Base-by-base conservation (phyloP, 2,797 vertebrate species). In the Orestias chungarensis region DNA sequence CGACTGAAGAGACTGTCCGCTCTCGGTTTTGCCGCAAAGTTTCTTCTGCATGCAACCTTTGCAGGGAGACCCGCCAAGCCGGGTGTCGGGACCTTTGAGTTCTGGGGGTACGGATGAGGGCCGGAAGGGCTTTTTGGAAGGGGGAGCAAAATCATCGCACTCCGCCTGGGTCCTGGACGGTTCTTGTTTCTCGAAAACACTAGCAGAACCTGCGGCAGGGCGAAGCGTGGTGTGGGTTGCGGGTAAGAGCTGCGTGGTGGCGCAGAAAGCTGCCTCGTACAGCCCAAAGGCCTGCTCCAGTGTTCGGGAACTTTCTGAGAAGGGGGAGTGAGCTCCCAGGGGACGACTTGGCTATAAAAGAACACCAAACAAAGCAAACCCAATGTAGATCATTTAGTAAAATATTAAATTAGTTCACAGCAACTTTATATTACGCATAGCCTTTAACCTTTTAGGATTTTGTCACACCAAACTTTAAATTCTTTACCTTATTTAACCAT, bases 221-320 rank as follows among this genome's bases (percentile, higher is more conserved):
- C 81, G 71, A 49, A 62, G 65, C 0, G 86, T 23, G 44, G 82
- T 76, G 78, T 87, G 76, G 0, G 74, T 42, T 1, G 82, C 82
- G 0, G 88, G 78, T 38, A 76, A 74, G 31, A 88, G 72, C 69
- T 89, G 88, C 2, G 87, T 69, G 3, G 79, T 71, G 67, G 87
- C 81, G 71, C 87, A 85, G 83, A 87, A 84, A 40, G 86, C 83
- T 0, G 87, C 87, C 74, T 91, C 84, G 1, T 88, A 88, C 57
- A 89, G 71, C 17, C 92, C 89, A 1, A 90, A 84, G 38, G 87
- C 82, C 85, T 87, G 87, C 83, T 91, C 89, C 84, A 92, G 82
- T 47, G 84, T n/a, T 0, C 74, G 68, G 44, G 84, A 73, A 68
- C 78, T 73, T 17, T 88, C 84, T 66, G 80, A 81, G 62, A 83